Percentiles rank a stretch among this genome's conserved stretches.
phyloP scores from a whole-genome alignment of 2,888 invertebrate genomes.

The Aphidoletes aphidimyza region DNA sequence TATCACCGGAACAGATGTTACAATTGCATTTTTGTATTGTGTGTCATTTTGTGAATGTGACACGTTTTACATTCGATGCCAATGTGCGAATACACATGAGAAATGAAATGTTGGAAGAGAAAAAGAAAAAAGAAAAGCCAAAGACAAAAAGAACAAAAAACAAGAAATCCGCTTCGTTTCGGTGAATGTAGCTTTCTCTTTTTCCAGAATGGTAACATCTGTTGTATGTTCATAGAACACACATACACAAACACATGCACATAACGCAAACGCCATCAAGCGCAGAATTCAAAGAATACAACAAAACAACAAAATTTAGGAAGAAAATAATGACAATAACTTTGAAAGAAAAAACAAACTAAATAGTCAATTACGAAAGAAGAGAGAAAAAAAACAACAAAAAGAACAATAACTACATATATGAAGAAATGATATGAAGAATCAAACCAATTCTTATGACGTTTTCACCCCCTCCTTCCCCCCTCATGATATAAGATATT shows the following conservation, averaged over 20 bases:
- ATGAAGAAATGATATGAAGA: not conserved
- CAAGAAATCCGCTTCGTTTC: no score
- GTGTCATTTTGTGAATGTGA: not conserved
- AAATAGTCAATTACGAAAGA: slow-evolving; percentile 45
- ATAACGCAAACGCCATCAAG: not conserved
- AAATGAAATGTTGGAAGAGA: no score
- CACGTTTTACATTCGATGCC: not conserved
- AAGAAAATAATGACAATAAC: not conserved
- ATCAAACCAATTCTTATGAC: slow-evolving; percentile 20
- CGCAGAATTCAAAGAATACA: slow-evolving; percentile 12
- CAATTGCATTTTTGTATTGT: not conserved
- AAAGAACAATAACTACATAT: not conserved
- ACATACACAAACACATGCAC: not conserved
- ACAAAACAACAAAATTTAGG: not conserved
- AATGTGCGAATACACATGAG: no score
- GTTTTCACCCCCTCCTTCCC: slow-evolving; percentile 51
- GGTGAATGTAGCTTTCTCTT: no score
- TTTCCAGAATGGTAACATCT: no score
- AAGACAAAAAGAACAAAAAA: no score
- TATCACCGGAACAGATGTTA: slow-evolving; percentile 5
- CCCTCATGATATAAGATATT: not conserved
- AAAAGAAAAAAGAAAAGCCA: no score
- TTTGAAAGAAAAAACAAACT: not conserved
- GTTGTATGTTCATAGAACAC: not conserved
- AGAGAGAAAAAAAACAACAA: not conserved